These are phyloP conservation scores for Rambutsinella grinnellia DNA, from an alignment of 2,888 invertebrate genomes.

Conservation along the genomic window DNA sequence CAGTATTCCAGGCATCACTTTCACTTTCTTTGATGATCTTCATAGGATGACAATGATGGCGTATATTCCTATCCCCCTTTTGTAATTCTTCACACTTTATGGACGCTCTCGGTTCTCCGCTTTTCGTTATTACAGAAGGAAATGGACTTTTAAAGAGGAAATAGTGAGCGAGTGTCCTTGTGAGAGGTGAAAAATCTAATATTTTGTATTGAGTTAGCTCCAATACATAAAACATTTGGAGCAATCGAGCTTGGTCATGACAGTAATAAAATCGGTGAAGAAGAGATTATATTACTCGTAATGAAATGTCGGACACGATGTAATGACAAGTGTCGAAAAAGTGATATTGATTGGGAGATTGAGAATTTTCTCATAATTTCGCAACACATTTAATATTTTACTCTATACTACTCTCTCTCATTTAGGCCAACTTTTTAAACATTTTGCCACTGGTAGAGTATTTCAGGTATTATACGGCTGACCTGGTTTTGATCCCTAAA, in stretches of 20 bases:
- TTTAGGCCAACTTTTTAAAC: no score
- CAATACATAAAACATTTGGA: no score
- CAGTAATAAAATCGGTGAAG: neutral
- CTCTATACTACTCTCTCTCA: no score
- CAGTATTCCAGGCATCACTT: no score
- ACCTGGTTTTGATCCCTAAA: slow-evolving; percentile 38
- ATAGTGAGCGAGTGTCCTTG: neutral
- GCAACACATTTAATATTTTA: no score
- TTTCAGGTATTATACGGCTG: slow-evolving; percentile 27
- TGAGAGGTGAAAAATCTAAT: neutral
- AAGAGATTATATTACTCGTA: neutral
- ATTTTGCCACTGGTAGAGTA: no score
- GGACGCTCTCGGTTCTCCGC: neutral
- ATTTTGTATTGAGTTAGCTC: neutral
- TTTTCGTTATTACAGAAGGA: neutral
- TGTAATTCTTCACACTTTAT: neutral
- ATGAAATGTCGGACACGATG: no score
- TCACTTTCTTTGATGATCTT: slow-evolving; percentile 8
- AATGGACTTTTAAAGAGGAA: slow-evolving; percentile 15
- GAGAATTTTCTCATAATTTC: no score
- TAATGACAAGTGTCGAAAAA: no score
- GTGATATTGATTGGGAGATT: no score
- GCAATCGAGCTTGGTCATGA: neutral
- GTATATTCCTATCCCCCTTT: slow-evolving; percentile 4
- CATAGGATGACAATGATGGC: slow-evolving; percentile 9